Conservation (phyloP, 2,888 invertebrate genomes). For the Trachelus stipa region DNA sequence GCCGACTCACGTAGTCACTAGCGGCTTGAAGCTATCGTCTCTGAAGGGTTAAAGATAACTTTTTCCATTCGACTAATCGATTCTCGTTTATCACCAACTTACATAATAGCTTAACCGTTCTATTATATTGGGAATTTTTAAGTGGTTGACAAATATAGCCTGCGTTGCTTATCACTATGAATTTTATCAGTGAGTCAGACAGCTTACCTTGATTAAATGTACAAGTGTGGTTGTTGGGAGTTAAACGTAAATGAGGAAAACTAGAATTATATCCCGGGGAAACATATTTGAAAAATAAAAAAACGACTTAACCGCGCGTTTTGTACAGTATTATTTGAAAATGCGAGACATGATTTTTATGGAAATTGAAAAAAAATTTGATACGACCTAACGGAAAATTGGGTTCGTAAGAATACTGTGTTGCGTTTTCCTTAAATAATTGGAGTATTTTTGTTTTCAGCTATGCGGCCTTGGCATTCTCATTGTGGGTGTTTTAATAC, state of each 20-base stretch:
- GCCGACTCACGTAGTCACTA: too few relatives aligned
- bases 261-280: neutral
- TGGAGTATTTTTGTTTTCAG: slow-evolving; percentile 67
- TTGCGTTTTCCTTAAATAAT: neutral
- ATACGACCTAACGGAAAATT: neutral
- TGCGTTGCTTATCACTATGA: neutral
- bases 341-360: neutral
- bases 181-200: neutral
- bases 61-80: neutral
- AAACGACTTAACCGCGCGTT: neutral
- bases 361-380: neutral
- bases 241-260: neutral
- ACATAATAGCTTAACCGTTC: neutral
- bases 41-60: neutral
- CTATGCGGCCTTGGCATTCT: slow-evolving; percentile 78
- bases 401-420: neutral
- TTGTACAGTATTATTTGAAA: neutral
- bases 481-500: slow-evolving; percentile 75
- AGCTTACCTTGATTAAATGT: neutral
- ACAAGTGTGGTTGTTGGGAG: neutral
- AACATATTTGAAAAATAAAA: neutral
- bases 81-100: neutral
- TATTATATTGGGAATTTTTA: slow-evolving; percentile 1
- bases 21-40: too few relatives aligned
- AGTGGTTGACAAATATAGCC: neutral